Percentiles rank a stretch among this genome's conserved stretches.
Conservation (phyloP, 2,113 vertebrate genomes). For the Mustela nigripes region DNA sequence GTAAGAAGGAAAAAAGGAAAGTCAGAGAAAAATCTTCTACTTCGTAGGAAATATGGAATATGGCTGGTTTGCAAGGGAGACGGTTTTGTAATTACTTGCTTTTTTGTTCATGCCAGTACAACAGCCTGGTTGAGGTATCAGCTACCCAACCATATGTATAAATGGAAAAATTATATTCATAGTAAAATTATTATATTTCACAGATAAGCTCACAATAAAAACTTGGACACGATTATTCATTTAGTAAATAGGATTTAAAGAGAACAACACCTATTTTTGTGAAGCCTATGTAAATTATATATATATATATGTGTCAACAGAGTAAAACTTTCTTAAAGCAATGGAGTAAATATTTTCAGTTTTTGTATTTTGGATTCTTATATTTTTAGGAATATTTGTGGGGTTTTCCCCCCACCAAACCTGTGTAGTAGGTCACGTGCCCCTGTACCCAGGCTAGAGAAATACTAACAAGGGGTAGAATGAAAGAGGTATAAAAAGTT, state of each 20-base stretch:
- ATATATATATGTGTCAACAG: not conserved
- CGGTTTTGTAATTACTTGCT: not conserved
- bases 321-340: not conserved
- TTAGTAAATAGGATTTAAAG: not conserved
- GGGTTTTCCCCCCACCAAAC: not conserved
- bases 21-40: not conserved
- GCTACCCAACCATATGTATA: not conserved
- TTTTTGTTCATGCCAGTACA: not conserved
- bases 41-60: not conserved
- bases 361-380: not conserved
- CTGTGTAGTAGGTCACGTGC: not conserved
- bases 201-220: not conserved
- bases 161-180: not conserved
- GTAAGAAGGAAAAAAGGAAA: rapidly evolving
- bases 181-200: not conserved
- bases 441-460: not conserved
- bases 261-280: not conserved
- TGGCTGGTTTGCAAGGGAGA: not conserved
- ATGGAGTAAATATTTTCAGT: not conserved
- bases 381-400: not conserved
- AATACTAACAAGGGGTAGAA: not conserved
- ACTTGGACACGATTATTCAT: not conserved
- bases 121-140: not conserved
- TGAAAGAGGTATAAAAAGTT: not conserved
- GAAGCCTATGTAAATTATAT: not conserved